phyloP scores from a whole-genome alignment of 2,113 vertebrate genomes.

The Pantherophis guttatus region DNA sequence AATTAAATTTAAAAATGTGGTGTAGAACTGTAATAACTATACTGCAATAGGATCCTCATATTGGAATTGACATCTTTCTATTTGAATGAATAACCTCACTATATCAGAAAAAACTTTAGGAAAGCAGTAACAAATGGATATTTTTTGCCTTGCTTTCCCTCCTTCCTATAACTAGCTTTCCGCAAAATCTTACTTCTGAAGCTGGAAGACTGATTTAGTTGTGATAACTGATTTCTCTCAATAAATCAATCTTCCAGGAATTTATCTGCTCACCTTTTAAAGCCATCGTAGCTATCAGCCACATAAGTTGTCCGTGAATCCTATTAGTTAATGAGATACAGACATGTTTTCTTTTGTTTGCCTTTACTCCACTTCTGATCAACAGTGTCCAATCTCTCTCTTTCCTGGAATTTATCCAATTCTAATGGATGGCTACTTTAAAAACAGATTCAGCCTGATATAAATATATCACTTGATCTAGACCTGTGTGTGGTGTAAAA shows the following conservation, averaged over 20 bases:
- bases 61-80: background rate
- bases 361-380: too few species aligned
- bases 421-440: too few species aligned
- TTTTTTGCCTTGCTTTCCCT: background rate
- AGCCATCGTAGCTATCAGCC: too few species aligned
- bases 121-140: background rate
- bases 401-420: too few species aligned
- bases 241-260: background rate
- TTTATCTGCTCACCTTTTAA: background rate
- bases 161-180: background rate
- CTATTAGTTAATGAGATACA: too few species aligned
- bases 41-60: background rate
- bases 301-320: background rate
- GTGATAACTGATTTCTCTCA: background rate
- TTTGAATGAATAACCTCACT: background rate
- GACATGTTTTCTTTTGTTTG: too few species aligned
- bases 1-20: background rate
- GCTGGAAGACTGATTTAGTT: background rate
- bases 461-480: too few species aligned
- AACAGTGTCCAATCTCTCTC: too few species aligned
- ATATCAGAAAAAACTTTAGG: background rate
- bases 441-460: too few species aligned
- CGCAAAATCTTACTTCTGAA: background rate
- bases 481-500: too few species aligned
- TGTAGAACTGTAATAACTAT: background rate